A percentile compares a stretch with the other conserved stretches of the same genome.
Evolutionary conservation across 1,140 invertebrate genomes (phyloP).

Genomic region (Polypedilum vanderplanki): DNA sequence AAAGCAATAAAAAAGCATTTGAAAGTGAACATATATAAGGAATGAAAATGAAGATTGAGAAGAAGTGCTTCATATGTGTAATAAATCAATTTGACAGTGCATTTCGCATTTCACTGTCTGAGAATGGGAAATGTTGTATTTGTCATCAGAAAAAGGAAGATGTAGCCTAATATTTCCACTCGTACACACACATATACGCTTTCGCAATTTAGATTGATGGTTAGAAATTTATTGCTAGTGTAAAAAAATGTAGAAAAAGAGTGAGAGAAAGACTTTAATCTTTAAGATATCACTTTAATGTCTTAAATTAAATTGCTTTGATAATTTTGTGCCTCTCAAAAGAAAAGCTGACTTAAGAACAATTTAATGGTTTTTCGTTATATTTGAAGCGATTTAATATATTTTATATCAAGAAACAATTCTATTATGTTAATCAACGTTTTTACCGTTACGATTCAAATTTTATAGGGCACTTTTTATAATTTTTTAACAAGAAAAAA

Average conservation of each 20-base stretch:
- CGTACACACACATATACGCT: neutral
- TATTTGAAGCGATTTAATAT: too few species aligned
- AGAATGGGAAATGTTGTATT: slow-evolving; percentile 18
- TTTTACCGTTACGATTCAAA: too few species aligned
- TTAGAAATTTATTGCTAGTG: neutral
- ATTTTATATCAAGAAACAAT: too few species aligned
- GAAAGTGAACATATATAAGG: too few species aligned
- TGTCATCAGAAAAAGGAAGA: neutral
- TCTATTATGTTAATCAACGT: too few species aligned
- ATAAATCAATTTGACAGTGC: slow-evolving; percentile 13
- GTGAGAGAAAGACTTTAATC: neutral
- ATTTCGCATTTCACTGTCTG: neutral
- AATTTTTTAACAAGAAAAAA: too few species aligned
- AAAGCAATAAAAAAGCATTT: too few species aligned
- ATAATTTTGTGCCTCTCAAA: neutral
- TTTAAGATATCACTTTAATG: slow-evolving; percentile 13
- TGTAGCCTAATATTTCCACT: neutral
- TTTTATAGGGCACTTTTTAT: too few species aligned
- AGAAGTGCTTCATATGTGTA: slow-evolving; percentile 4
- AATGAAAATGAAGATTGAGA: neutral
- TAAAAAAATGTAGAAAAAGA: neutral
- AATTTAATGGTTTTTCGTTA: too few species aligned
- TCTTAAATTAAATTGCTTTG: neutral
- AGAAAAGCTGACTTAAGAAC: too few species aligned
- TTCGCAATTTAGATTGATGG: neutral